Evolutionary conservation across 2,113 vertebrate genomes (phyloP).

Genomic region (Tamias sibiricus): DNA sequence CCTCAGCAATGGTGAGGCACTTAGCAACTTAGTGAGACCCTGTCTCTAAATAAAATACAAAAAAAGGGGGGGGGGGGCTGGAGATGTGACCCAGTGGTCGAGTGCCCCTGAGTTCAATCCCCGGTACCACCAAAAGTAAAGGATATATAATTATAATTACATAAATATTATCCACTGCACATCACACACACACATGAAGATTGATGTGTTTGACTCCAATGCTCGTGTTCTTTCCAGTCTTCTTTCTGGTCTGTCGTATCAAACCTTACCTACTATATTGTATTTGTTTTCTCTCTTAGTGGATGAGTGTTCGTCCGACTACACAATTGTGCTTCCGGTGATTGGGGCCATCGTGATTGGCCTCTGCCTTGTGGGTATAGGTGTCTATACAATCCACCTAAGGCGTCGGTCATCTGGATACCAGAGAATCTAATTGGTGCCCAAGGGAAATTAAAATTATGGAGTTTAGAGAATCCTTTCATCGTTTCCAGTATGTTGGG

Average conservation of each 20-base stretch:
- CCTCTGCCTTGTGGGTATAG: constrained; percentile 64
- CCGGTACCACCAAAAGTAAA: too few species aligned
- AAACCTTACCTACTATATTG: not conserved
- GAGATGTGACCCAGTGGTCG: too few species aligned
- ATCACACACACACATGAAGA: not conserved
- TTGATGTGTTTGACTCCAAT: not conserved
- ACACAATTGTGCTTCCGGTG: constrained; percentile 54
- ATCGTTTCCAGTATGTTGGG: not conserved
- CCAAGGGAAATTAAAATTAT: not conserved
- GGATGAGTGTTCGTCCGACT: constrained; percentile 73
- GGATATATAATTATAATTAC: not conserved
- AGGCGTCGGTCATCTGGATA: constrained; percentile 71
- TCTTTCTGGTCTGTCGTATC: not conserved
- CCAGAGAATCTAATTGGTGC: constrained; percentile 73
- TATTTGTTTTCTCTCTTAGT: constrained; percentile 58
- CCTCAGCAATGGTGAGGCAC: too few species aligned
- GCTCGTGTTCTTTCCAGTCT: not conserved
- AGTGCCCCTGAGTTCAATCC: too few species aligned
- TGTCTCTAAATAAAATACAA: too few species aligned
- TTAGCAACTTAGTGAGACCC: too few species aligned
- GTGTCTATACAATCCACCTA: constrained; percentile 68
- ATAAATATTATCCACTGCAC: constrained; percentile 1
- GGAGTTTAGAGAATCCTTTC: not conserved
- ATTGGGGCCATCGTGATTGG: constrained; percentile 51
- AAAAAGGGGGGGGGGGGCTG: too few species aligned